phyloP scores from a whole-genome alignment of 2,888 invertebrate species.

The Lepidochrysops patricia region DNA sequence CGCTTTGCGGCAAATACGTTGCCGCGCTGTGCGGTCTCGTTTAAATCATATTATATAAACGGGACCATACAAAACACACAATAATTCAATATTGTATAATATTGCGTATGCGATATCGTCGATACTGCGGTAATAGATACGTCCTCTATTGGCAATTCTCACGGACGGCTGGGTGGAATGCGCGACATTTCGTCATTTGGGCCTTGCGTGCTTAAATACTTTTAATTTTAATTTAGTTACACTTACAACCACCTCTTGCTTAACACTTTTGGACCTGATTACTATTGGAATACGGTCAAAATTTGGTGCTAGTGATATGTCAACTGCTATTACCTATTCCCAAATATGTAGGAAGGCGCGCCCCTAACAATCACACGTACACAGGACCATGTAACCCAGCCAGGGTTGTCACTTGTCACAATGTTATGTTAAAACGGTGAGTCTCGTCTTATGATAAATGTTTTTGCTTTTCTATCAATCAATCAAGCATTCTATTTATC shows the following conservation, averaged over 20 bases:
- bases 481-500: too few relatives aligned
- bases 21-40: too few relatives aligned
- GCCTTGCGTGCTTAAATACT: background rate
- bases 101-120: background rate
- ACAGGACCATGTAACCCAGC: conserved; percentile 32
- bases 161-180: background rate
- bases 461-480: too few relatives aligned
- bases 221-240: too few relatives aligned
- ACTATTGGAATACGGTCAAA: background rate
- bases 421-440: too few relatives aligned
- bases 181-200: background rate
- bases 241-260: too few relatives aligned
- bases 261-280: background rate
- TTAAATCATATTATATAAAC: too few relatives aligned
- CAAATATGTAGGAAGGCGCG: conserved; percentile 22
- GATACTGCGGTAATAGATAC: background rate
- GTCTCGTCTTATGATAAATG: too few relatives aligned
- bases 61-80: too few relatives aligned
- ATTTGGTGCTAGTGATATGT: conserved; percentile 12
- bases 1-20: too few relatives aligned
- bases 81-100: background rate
- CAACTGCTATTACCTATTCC: background rate
- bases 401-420: background rate
- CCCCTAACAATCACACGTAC: conserved; percentile 26
- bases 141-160: background rate